A percentile compares a stretch with the other conserved stretches of the same genome.
Evolutionary conservation across 53 echinoderm and acorn worm genomes (phyloP).

Genomic region (Mesocentrotus franciscanus): DNA sequence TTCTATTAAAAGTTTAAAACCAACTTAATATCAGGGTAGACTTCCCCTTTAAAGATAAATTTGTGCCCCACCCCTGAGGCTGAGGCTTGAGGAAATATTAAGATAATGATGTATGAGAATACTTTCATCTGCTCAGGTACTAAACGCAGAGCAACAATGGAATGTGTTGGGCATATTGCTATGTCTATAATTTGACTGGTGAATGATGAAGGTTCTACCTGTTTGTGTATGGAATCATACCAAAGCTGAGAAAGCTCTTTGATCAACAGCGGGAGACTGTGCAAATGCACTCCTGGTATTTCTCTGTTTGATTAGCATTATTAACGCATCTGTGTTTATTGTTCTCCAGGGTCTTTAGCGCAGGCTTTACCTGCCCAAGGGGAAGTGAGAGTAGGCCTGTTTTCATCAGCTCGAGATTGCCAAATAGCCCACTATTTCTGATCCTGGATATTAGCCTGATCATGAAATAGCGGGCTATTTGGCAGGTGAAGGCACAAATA

Average conservation of each 20-base stretch:
- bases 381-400: neutral
- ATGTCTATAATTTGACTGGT: neutral
- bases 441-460: too few species aligned
- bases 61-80: too few species aligned
- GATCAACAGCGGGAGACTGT: neutral
- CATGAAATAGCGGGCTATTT: too few species aligned
- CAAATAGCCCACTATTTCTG: too few species aligned
- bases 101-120: slow-evolving; percentile 8
- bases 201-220: slow-evolving; percentile 2
- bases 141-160: neutral
- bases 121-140: neutral
- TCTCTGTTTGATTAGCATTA: slow-evolving; percentile 39
- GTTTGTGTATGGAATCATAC: slow-evolving; percentile 14
- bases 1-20: too few species aligned
- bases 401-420: too few species aligned
- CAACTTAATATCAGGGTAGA: too few species aligned
- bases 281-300: slow-evolving; percentile 35
- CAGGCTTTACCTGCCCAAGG: neutral
- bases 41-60: too few species aligned
- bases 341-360: slow-evolving; percentile 27
- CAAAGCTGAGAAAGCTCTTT: slow-evolving; percentile 2
- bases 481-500: too few species aligned
- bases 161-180: neutral
- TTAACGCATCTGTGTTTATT: slow-evolving; percentile 34
- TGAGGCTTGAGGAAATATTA: too few species aligned